phyloP scores from a whole-genome alignment of 2,113 vertebrate genomes.

The Beaufortia kweichowensis region DNA sequence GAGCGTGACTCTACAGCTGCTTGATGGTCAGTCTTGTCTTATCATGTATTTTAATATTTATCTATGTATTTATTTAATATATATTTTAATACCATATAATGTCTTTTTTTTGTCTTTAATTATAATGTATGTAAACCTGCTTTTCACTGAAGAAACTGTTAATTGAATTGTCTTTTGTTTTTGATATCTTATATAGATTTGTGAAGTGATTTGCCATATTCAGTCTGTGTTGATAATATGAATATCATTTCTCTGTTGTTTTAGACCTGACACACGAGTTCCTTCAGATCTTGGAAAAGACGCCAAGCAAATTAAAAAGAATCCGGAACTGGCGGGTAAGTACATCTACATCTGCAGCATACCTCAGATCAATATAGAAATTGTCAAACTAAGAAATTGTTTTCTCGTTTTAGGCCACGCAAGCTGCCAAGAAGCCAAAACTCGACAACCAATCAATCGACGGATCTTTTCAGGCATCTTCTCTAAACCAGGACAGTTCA shows the following conservation, averaged over 20 bases:
- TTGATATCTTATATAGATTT: no score
- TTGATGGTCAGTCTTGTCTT: conserved; percentile 81
- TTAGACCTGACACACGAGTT: conserved; percentile 98
- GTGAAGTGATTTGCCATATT: no score
- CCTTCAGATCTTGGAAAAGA: conserved; percentile 98
- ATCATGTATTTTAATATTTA: neutral
- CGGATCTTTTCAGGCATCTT: conserved; percentile 80
- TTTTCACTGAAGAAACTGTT: no score
- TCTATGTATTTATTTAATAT: no score
- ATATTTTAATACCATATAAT: no score
- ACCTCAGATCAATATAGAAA: no score
- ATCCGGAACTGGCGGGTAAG: conserved; percentile 99
- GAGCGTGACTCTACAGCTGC: conserved; percentile 89
- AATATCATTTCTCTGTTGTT: no score
- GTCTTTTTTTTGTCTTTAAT: no score
- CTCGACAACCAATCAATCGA: conserved; percentile 81
- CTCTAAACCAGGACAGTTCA: conserved; percentile 80
- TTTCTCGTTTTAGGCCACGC: conserved; percentile 78
- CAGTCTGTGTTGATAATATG: no score
- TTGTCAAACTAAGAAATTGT: neutral
- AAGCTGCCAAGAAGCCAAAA: conserved; percentile 95
- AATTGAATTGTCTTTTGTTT: no score
- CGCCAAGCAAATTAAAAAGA: conserved; percentile 95
- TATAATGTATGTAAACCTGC: no score
- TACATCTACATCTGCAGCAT: neutral